phyloP scores from a whole-genome alignment of 2,888 invertebrate genomes.

The Caenorhabditis macrosperma region DNA sequence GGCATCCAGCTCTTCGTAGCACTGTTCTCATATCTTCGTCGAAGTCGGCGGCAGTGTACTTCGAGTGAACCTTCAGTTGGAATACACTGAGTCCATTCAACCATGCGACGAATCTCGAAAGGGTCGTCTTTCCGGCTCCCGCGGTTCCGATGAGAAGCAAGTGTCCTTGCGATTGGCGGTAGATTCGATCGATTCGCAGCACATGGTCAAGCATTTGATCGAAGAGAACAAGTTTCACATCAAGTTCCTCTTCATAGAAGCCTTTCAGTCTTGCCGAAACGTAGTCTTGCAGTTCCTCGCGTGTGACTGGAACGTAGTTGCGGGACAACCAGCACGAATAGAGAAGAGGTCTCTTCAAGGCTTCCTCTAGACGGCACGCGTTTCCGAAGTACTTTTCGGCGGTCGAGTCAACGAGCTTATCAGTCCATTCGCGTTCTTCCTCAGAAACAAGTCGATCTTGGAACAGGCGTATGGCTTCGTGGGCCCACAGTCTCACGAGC shows the following conservation, averaged over 20 bases:
- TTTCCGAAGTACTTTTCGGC: slow-evolving; percentile 89
- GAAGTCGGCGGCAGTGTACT: slow-evolving; percentile 98
- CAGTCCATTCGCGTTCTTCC: slow-evolving; percentile 95
- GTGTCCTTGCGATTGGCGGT: slow-evolving; percentile 92
- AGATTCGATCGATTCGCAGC: slow-evolving; percentile 97
- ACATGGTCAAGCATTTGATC: slow-evolving; percentile 99
- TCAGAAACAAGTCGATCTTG: slow-evolving; percentile 92
- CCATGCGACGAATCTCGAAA: slow-evolving; percentile 99
- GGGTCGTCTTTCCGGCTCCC: slow-evolving; percentile 98
- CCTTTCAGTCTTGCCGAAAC: slow-evolving; percentile 96
- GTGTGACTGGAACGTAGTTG: slow-evolving; percentile 95
- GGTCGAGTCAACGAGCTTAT: slow-evolving; percentile 94
- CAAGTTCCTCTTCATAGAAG: slow-evolving; percentile 99
- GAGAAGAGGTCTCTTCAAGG: slow-evolving; percentile 93
- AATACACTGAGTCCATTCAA: slow-evolving; percentile 99
- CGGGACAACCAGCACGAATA: slow-evolving; percentile 99
- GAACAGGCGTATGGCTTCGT: slow-evolving; percentile 97
- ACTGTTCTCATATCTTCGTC: slow-evolving; percentile 93
- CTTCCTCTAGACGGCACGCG: slow-evolving; percentile 84
- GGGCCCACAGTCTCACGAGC: slow-evolving; percentile 97
- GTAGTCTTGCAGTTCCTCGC: slow-evolving; percentile 95
- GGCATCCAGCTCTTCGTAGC: slow-evolving; percentile 83
- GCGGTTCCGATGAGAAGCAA: slow-evolving; percentile 97
- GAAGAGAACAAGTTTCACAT: slow-evolving; percentile 97
- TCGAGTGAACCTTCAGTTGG: slow-evolving; percentile 92